Base-by-base conservation (phyloP, 2,888 invertebrate species). In the Synanthedon tipuliformis region DNA sequence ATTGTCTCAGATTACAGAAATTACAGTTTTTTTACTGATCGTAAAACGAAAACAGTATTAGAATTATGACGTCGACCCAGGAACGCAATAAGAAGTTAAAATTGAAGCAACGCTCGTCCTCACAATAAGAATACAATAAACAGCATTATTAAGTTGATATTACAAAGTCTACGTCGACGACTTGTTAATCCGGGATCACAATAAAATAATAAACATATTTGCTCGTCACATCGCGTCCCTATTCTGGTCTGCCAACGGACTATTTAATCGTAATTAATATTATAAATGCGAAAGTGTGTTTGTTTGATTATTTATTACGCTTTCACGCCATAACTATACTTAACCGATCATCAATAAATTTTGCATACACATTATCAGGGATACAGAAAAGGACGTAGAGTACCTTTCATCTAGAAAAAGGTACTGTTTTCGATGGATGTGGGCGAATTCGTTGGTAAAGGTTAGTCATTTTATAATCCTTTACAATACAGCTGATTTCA, bases 191-290 rank as follows among this genome's bases (percentile, higher is more conserved):
- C 40, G n/a, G 41, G 52, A 52, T 54, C 8, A 54, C 50, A 54
- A 52, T 54, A 50, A 54, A 54, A 52, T 52, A 52, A 51, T 52
- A 52, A 54, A 51, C 41, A 52, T 54, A 52, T 54, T 52, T 50
- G 50, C 54, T 49, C 34, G 34, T 34, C 34, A 34, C 34, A 49
- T 2, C 49, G 50, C 16, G 12, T 16, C 16, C 49, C 18, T 49
- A 49, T 49, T 49, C 49, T 49, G 49, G 3, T 34, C 34, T 3
- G 3, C 10, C 34, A 10, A 7, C 34, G 2, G 34, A 10, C 1
- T 34, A 34, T 23, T 23, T 23, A 23, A 23, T 23, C 4, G 10
- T 34, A 34, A 34, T 5, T 34, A 27, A 27, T 34, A 34, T 5
- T 8, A 34, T 34, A 34, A 27, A 34, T 34, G 2, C 1, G 0